phyloP scores from a whole-genome alignment of 2,113 vertebrate species.

The Drymodes brunneopygia region DNA sequence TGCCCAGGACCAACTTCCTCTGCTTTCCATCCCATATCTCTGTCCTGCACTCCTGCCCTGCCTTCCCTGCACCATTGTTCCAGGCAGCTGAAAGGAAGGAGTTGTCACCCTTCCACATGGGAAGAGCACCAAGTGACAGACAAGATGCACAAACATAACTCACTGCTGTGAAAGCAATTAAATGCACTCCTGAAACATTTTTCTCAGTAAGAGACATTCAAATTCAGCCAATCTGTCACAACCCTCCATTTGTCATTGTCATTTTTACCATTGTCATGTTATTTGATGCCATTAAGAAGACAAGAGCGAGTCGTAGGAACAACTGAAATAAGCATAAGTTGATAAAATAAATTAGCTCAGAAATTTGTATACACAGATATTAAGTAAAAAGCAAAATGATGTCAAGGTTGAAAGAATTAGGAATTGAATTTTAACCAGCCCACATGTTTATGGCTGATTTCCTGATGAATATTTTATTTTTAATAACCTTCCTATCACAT shows the following conservation, averaged over 20 bases:
- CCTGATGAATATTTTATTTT: constrained; percentile 70
- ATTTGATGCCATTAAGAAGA: constrained; percentile 32
- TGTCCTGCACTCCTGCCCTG: neutral
- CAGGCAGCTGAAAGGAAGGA: neutral
- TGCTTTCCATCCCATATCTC: neutral
- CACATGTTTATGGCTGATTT: constrained; percentile 51
- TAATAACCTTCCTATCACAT: constrained; percentile 66
- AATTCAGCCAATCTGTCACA: constrained; percentile 53
- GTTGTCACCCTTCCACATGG: neutral
- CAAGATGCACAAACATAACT: constrained; percentile 46
- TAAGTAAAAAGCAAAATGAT: constrained; percentile 47
- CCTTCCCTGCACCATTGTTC: neutral
- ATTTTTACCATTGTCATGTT: constrained; percentile 39
- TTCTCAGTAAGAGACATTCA: constrained; percentile 30
- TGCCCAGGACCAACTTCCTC: neutral
- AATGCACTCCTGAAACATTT: constrained; percentile 27
- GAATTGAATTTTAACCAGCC: constrained; percentile 59
- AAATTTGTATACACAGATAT: constrained; percentile 54
- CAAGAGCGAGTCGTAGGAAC: constrained; percentile 1
- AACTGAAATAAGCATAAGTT: constrained; percentile 28
- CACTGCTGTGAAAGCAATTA: constrained; percentile 41
- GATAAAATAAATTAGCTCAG: constrained; percentile 50
- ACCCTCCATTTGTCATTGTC: constrained; percentile 43
- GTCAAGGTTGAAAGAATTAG: constrained; percentile 60
- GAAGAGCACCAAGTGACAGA: constrained; percentile 27